Base-by-base conservation (phyloP, 2,113 vertebrate genomes). In the Petrocephalus zakoni region DNA sequence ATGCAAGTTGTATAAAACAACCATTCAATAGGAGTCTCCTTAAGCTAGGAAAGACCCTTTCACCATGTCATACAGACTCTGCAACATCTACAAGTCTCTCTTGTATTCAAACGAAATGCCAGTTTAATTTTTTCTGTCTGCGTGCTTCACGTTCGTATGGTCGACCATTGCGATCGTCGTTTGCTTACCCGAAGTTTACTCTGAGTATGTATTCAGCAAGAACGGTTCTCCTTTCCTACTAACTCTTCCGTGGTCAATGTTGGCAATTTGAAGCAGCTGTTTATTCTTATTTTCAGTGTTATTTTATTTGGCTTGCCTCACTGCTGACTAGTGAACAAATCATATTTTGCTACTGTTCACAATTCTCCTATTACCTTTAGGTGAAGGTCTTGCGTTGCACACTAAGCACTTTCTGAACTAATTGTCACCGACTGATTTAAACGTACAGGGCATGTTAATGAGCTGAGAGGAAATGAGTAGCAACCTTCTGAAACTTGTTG, bases 331-430 rank as follows among this genome's bases (percentile, higher is more conserved):
- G 29, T 85, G 84, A 34, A 86, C 52, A 34, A 6, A 82, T 49
- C 46, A 53, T 53, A 55, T 37, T 55, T 55, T 34, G 51, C 53
- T 15, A 34, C 34, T 29, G 17, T 3, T 83, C 21, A n/a, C 19
- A 83, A 49, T 47, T 83, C n/a, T 83, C 52, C 29, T 34, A 17
- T 83, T 49, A 10, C 82, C 9, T 85, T 85, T 49, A 51, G 46
- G 21, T 51, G 34, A 85, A 19, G 10, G 15, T 86, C 49, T 86
- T 86, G 52, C 52, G 15, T 37, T 86, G 84, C 84, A 56, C 25
- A 29, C 51, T 86, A 34, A 55, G 84, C 84, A 86, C 84, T 86
- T 86, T 53, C 25, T 55, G 19, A 86, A 37, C 72, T 83, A 83
- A 51, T 49, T 83, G 25, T 10, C 21, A 83, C 7, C 5, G 7